Evolutionary conservation across 2,888 invertebrate species (phyloP), one percentile per base, ranked within the genome.

Genomic region (Eupeodes latifasciatus): DNA sequence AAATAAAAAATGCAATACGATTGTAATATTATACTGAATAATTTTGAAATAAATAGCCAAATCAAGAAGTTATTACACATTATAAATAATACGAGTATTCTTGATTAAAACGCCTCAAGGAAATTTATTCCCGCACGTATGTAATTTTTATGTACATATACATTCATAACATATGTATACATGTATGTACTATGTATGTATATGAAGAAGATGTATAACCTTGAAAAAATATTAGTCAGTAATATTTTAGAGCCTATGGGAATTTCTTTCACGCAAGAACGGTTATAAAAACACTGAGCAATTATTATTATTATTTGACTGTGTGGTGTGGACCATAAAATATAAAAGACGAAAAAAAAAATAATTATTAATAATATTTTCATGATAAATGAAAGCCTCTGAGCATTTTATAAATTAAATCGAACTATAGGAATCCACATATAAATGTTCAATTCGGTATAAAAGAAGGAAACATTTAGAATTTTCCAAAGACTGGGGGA

Each of bases 401-500:
- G 47, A 64, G 64, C 64, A 14, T 47, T 64, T 64, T 62, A 16
- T 44, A 62, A 62, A 62, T 62, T 40, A 62, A 62, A 62, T 16
- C 62, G 16, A 16, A 16, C 16, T 40, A 62, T 10, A 10, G 14
- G 40, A 40, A 9, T 40, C 16, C 62, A 62, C 62, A 27, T 27
- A 27, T 3, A 27, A 44, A 62, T 62, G 62, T 40, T 57, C n/a
- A 62, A 40, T 40, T n/a, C 40, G 40, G 4, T 40, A 40, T 9
- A 4, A 40, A 10, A 11, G 61, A 16, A 10, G 0, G 3, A 40
- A 4, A 14, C n/a, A 62, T 40, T 40, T 16, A 36, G 9, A n/a
- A 36, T n/a, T 7, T 4, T 36, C 6, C 1, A 12, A 59, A 1
- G 6, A 59, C 0, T 11, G 14, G 59, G 0, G 9, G 11, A 9